These are phyloP conservation scores for Argyrosomus regius DNA, from an alignment of 2,797 vertebrate genomes.

Conservation along the genomic window DNA sequence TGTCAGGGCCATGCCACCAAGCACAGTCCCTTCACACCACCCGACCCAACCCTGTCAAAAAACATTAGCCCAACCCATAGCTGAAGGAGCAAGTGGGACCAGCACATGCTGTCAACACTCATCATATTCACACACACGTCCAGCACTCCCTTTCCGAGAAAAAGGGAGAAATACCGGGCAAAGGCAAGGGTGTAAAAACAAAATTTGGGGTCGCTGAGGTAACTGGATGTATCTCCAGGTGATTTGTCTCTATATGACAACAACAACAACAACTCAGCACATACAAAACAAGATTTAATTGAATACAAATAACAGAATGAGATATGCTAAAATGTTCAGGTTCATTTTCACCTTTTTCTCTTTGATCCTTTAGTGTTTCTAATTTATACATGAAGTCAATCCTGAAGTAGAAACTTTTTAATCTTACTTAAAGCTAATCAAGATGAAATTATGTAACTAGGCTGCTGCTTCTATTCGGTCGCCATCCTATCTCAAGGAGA, in stretches of 20 bases:
- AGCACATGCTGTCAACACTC: slow-evolving; percentile 48
- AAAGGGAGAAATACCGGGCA: neutral
- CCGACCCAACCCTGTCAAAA: slow-evolving; percentile 64
- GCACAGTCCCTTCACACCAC: slow-evolving; percentile 36
- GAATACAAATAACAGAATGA: neutral
- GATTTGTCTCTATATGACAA: neutral
- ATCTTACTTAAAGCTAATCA: slow-evolving; percentile 36
- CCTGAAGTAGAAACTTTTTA: neutral
- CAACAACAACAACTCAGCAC: neutral
- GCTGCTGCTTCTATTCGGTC: slow-evolving; percentile 14
- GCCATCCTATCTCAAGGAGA: slow-evolving; percentile 7
- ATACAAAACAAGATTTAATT: neutral
- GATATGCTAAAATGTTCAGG: no score
- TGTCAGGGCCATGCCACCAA: slow-evolving; percentile 22
- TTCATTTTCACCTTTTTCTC: neutral
- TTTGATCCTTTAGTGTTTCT: neutral
- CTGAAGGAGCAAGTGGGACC: slow-evolving; percentile 48
- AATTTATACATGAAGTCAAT: slow-evolving; percentile 3
- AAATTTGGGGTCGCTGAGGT: neutral
- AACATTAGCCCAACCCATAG: slow-evolving; percentile 53
- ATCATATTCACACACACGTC: slow-evolving; percentile 55
- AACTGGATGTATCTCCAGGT: neutral
- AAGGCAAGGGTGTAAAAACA: slow-evolving; percentile 26
- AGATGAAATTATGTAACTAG: slow-evolving; percentile 32
- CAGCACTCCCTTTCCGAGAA: slow-evolving; percentile 31